Evolutionary conservation across 2,113 vertebrate species (phyloP), one percentile per base, ranked within the genome.

Genomic region (Alces alces): DNA sequence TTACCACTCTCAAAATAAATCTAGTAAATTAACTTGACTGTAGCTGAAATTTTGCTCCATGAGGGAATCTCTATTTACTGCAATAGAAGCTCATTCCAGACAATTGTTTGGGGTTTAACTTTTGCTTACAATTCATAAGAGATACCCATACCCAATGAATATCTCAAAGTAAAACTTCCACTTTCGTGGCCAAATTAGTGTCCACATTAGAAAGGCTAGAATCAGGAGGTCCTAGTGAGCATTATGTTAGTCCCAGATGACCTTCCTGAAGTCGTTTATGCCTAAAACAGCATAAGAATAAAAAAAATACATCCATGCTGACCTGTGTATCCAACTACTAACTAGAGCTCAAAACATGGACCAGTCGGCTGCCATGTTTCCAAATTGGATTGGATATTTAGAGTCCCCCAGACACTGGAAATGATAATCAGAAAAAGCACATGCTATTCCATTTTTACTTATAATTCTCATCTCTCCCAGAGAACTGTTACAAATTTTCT

Each of bases 401-500:
- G 43, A 87, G 30, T 54, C 23, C 55, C 61, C 92, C 16, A n/a
- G 78, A 58, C 54, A 84, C 36, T 82, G 80, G 64, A 94, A 95
- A 58, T 88, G 11, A 45, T 92, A 21, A 93, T 86, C 79, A 91
- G 76, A 19, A 97, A 97, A 97, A 52, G 43, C 43, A 66, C 15
- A 47, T 12, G n/a, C 45, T 80, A n/a, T 82, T 95, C 66, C 58
- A 64, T 73, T 96, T 96, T 97, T 97, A 90, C 92, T 97, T 95
- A 83, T 93, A 78, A 93, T 95, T 92, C 80, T 95, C 78, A 73
- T 94, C n/a, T 73, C 91, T 96, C 93, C 50, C 43, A 73, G 85
- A 79, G 58, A 98, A 95, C 50, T 86, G 57, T 86, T 93, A 92
- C 86, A 92, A 93, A 95, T 96, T 95, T n/a, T 95, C 83, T 96